Percentiles rank a stretch among this genome's conserved stretches.
phyloP scores from a whole-genome alignment of 1,140 invertebrate species.

The Cyrtorhinus lividipennis region DNA sequence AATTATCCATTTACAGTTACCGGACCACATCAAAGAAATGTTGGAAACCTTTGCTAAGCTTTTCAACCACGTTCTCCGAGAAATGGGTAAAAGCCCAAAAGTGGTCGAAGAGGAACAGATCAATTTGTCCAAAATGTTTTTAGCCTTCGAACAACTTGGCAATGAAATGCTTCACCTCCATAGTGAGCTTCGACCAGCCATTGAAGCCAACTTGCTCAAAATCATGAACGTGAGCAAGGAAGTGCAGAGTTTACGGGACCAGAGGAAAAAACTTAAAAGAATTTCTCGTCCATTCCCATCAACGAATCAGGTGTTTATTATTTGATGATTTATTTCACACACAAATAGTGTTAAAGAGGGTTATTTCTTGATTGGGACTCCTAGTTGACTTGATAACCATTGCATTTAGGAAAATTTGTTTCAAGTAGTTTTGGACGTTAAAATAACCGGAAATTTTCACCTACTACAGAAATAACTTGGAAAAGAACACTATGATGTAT shows the following conservation, averaged over 20 bases:
- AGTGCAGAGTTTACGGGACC: not conserved
- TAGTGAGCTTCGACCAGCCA: not conserved
- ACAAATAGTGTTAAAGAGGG: no score
- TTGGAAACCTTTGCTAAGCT: not conserved
- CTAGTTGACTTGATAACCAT: no score
- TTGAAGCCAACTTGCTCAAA: not conserved
- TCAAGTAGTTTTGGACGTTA: no score
- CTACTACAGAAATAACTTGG: not conserved
- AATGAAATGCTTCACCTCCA: not conserved
- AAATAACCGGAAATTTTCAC: no score
- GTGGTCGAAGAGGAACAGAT: not conserved
- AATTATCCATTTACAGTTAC: no score
- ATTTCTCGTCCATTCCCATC: not conserved
- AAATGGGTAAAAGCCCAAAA: not conserved
- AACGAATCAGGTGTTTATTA: not conserved
- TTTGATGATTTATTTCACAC: no score
- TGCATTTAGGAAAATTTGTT: no score
- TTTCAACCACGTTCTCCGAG: not conserved
- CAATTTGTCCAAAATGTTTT: not conserved
- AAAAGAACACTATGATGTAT: not conserved
- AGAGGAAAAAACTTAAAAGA: not conserved
- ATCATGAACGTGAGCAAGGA: not conserved
- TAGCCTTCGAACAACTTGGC: not conserved
- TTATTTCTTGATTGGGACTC: no score
- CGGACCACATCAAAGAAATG: not conserved